Percentiles rank a stretch among this genome's conserved stretches.
Conservation (phyloP, 2,797 vertebrate species). For the Gallinago solitaria region DNA sequence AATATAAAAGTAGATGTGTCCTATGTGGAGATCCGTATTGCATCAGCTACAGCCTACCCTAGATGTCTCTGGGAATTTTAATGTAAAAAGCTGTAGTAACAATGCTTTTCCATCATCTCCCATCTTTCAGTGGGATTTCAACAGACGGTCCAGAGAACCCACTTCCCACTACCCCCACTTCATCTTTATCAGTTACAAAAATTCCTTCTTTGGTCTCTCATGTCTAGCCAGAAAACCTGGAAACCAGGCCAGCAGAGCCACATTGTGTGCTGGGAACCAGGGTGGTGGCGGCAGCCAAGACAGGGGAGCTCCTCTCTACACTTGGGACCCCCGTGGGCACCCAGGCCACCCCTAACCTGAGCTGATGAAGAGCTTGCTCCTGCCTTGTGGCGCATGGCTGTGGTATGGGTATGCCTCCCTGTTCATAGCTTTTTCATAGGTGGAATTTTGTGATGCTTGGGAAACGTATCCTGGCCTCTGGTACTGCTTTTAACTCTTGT, state of each 20-base stretch:
- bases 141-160: background rate
- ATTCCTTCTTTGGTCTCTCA: background rate
- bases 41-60: background rate
- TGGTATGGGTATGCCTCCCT: background rate
- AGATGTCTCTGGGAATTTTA: background rate
- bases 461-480: background rate
- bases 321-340: fast-evolving
- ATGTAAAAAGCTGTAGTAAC: background rate
- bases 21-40: background rate
- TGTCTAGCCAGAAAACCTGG: background rate
- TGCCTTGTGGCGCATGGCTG: fast-evolving
- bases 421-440: too few species aligned
- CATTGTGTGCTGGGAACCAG: fast-evolving
- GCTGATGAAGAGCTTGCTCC: background rate
- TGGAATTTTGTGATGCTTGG: background rate
- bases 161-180: background rate
- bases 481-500: background rate
- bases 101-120: background rate
- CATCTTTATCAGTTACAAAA: background rate
- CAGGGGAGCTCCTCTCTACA: fast-evolving
- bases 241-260: background rate
- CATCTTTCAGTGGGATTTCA: background rate
- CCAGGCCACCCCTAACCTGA: background rate
- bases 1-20: background rate
- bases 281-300: background rate